Evolutionary conservation across 1,140 invertebrate species (phyloP), one percentile per base, ranked within the genome.

Genomic region (Papilio machaon): DNA sequence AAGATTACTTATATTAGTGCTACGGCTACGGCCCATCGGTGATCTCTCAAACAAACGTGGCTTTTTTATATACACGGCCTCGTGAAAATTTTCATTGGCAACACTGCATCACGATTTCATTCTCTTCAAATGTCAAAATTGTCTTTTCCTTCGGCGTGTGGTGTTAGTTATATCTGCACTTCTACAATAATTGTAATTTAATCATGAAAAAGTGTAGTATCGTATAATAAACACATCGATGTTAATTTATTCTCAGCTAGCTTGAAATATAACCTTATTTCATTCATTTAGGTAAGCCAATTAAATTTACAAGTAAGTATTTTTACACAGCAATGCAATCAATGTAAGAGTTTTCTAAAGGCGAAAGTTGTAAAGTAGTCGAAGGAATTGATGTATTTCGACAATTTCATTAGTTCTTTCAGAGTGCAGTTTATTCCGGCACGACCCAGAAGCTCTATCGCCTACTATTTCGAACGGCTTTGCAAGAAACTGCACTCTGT

Each of bases 401-500:
- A 75, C 54, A 67, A 67, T 67, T 74, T 78, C 30, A 64, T 79
- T 73, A 81, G 81, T 82, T 79, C 47, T 81, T 83, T 19, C 82
- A 85, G 82, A 79, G 80, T 13, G 54, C 38, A 47, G 54, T 47
- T 49, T 46, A 79, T 9, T 47, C 58, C 77, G 67, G 77, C 60
- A 81, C 76, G 23, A 79, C 75, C 79, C 77, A 58, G 80, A 73
- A 83, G 74, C 79, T 81, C 78, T 81, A 79, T 79, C 83, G 79
- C 78, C 67, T 74, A 60, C 64, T 84, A 80, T 85, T 75, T 78
- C 58, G 67, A 15, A 30, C 87, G 86, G 89, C 87, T 87, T 92
- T 92, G 88, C 86, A 79, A 87, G 81, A 89, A 88, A 86, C 87
- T 89, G 85, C 83, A 82, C 90, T 92, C 88, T 90, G 92, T 92